phyloP scores from a whole-genome alignment of 2,888 invertebrate species.

The Schrankia costaestrigalis region DNA sequence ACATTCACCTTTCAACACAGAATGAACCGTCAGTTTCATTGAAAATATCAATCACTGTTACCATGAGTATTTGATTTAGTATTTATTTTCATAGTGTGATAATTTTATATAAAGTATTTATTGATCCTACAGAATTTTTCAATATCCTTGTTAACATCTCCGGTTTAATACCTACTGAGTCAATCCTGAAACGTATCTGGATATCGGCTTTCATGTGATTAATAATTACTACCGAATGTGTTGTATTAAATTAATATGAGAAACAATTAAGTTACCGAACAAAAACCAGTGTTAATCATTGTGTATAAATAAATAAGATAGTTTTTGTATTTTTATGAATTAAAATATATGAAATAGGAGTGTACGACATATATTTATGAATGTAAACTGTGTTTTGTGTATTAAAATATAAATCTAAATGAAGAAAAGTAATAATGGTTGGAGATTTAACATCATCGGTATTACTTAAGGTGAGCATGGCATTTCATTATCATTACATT shows the following conservation, averaged over 20 bases:
- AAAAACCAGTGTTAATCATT: conserved; percentile 16
- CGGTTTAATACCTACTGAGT: too few species aligned
- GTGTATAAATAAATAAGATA: too few species aligned
- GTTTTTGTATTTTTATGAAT: conserved; percentile 22
- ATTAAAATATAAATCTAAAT: conserved; percentile 10
- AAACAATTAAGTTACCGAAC: too few species aligned
- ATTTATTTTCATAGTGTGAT: conserved; percentile 2
- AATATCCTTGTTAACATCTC: too few species aligned
- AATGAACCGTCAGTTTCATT: conserved; percentile 48
- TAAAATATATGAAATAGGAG: conserved; percentile 20
- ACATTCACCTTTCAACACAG: conserved; percentile 40
- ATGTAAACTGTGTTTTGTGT: conserved; percentile 15
- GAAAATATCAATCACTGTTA: conserved; percentile 35
- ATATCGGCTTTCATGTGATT: conserved; percentile 50
- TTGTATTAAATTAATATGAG: too few species aligned
- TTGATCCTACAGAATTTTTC: too few species aligned
- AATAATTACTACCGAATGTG: conserved; percentile 37
- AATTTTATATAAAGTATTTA: conserved; percentile 5
- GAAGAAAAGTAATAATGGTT: conserved; percentile 23
- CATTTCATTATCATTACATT: neutral
- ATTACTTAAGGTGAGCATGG: conserved; percentile 28
- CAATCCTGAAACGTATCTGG: conserved; percentile 45
- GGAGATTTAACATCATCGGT: conserved; percentile 19
- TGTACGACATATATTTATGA: too few species aligned
- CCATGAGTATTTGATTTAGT: conserved; percentile 8